Evolutionary conservation across 2,113 vertebrate genomes (phyloP).

Genomic region (Irena cyanogastra): DNA sequence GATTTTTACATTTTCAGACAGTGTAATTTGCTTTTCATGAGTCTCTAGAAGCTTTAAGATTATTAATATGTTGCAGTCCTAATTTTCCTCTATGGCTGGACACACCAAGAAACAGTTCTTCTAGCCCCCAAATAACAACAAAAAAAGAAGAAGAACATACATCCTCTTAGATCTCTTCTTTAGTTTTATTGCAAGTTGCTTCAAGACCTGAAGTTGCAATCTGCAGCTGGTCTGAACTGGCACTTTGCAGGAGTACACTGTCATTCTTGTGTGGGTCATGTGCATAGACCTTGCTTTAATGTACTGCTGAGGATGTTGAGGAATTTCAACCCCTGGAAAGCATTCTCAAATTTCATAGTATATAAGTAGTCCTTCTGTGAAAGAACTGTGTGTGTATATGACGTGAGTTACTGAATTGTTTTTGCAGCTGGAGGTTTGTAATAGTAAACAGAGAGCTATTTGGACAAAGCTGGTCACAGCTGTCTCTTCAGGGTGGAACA

Average conservation of each 20-base stretch:
- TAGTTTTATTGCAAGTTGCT: neutral
- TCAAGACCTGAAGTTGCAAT: neutral
- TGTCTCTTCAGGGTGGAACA: neutral
- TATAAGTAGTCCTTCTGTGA: neutral
- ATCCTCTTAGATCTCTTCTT: neutral
- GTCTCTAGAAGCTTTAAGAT: neutral
- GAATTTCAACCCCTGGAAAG: neutral
- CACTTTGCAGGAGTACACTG: neutral
- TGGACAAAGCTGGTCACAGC: neutral
- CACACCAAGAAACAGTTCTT: neutral
- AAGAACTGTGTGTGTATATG: neutral
- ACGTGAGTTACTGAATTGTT: neutral
- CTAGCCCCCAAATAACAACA: neutral
- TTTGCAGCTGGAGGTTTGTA: neutral
- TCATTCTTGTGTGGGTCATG: neutral
- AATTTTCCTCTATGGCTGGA: neutral
- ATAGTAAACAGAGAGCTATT: neutral
- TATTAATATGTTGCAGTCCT: neutral
- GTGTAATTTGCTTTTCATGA: neutral
- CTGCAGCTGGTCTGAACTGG: neutral
- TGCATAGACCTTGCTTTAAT: neutral
- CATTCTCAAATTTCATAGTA: neutral
- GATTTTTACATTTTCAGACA: slow-evolving; percentile 21
- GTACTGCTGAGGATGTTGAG: neutral
- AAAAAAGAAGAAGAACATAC: no score